Evolutionary conservation across 2,888 invertebrate species (phyloP), one percentile per base, ranked within the genome.

Genomic region (Eulithis testata): DNA sequence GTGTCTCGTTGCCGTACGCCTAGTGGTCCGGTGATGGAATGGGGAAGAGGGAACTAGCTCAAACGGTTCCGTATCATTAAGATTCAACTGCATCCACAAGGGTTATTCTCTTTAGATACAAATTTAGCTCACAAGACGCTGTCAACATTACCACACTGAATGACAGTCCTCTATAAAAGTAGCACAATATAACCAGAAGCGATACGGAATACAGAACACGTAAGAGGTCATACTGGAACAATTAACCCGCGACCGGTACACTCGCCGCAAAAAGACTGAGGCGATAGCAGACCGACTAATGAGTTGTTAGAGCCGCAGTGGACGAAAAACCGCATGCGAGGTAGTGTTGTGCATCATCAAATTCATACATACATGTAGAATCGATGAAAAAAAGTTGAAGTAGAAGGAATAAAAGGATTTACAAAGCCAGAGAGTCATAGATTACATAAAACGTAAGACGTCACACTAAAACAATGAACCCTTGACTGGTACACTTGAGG

Each of bases 241-340:
- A 90, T 91, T 89, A 89, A 82, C 85, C 84, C 74, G 72, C 65
- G 71, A 72, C 74, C 76, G 76, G 65, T 55, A 62, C 78, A 75
- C 76, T 75, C 74, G 79, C 82, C 85, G 77, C 85, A 85, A 86
- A 84, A 83, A 80, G 77, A 78, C 75, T 73, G 71, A 76, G 81
- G 71, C 77, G 81, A 82, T 84, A 82, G 81, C 74, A 73, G 68
- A 55, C 73, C 77, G 79, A 79, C 89, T 90, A 90, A 91, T 90
- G 88, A 90, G 85, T 90, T 86, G 89, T 86, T 88, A 88, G 86
- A 81, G 82, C 81, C 75, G 77, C 71, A 70, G 77, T 72, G 80
- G 81, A 85, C 80, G 84, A 85, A 87, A 84, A 88, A 84, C 88
- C 86, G 78, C 87, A 88, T 81, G 82, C 78, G 76, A 76, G 69